A percentile compares a stretch with the other conserved stretches of the same genome.
Evolutionary conservation across 2,113 vertebrate species (phyloP).

Genomic region (Haemorhous mexicanus): DNA sequence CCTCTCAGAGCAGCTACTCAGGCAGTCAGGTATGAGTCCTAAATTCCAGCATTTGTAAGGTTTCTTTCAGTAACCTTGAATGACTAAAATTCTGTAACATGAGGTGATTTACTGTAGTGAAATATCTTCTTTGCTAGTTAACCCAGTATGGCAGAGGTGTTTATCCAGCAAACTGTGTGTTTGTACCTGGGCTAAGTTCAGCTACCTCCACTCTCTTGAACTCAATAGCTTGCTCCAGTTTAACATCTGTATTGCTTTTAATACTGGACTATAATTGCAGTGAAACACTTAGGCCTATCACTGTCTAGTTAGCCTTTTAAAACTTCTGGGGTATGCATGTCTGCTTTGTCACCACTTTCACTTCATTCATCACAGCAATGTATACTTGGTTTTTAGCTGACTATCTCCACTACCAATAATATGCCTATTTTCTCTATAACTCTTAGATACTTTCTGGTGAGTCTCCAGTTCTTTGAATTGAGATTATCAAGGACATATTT

Average conservation of each 20-base stretch:
- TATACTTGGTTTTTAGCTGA: background rate
- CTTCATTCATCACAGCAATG: background rate
- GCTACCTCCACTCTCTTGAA: background rate
- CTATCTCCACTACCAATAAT: background rate
- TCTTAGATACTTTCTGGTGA: background rate
- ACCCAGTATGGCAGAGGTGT: background rate
- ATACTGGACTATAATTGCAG: background rate
- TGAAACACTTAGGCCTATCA: background rate
- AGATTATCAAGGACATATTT: background rate
- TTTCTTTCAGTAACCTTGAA: background rate
- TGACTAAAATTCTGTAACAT: background rate
- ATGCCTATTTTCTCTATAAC: background rate
- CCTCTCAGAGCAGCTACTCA: slow-evolving; percentile 26
- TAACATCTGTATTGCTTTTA: background rate
- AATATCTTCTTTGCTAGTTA: background rate
- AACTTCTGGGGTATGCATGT: background rate
- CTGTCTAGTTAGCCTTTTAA: background rate
- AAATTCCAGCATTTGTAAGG: background rate
- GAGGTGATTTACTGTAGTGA: background rate
- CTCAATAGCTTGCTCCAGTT: background rate
- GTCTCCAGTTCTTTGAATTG: background rate
- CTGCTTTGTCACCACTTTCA: background rate
- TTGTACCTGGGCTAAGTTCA: background rate
- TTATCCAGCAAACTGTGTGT: background rate
- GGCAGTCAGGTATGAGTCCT: background rate